Evolutionary conservation across 23 tunicate species (phyloP).

Genomic region (Halocynthia roretzi): DNA sequence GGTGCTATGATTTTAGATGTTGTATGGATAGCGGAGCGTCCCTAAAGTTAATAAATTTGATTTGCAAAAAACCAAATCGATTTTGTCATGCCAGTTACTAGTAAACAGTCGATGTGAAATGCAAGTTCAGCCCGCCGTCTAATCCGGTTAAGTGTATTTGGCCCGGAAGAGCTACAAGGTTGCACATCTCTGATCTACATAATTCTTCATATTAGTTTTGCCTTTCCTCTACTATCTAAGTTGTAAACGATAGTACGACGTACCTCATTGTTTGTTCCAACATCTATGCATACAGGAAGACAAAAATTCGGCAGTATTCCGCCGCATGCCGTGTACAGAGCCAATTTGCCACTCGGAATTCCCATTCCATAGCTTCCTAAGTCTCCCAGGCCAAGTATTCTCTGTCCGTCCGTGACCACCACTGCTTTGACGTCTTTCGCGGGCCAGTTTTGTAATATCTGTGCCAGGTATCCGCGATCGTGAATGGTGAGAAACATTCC

Average conservation of each 20-base stretch:
- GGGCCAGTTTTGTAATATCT: constrained; percentile 39
- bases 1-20: too few species aligned
- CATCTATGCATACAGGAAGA: constrained; percentile 43
- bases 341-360: constrained; percentile 45
- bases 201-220: not conserved
- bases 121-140: too few species aligned
- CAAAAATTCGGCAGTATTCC: constrained; percentile 35
- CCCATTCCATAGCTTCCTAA: constrained; percentile 45
- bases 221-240: too few species aligned
- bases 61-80: too few species aligned
- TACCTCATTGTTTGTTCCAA: constrained; percentile 44
- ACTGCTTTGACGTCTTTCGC: constrained; percentile 25
- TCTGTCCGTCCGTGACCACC: constrained; percentile 49
- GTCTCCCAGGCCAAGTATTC: constrained; percentile 47
- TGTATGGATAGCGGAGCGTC: too few species aligned
- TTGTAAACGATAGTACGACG: too few species aligned
- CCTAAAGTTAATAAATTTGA: too few species aligned
- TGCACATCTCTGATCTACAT: too few species aligned
- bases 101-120: too few species aligned
- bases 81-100: too few species aligned
- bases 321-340: constrained; percentile 49
- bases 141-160: too few species aligned
- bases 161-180: too few species aligned
- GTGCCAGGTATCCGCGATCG: constrained; percentile 28
- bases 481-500: constrained; percentile 32